Base-by-base conservation (phyloP, 1,140 invertebrate species). In the Rhizoglyphus robini region DNA sequence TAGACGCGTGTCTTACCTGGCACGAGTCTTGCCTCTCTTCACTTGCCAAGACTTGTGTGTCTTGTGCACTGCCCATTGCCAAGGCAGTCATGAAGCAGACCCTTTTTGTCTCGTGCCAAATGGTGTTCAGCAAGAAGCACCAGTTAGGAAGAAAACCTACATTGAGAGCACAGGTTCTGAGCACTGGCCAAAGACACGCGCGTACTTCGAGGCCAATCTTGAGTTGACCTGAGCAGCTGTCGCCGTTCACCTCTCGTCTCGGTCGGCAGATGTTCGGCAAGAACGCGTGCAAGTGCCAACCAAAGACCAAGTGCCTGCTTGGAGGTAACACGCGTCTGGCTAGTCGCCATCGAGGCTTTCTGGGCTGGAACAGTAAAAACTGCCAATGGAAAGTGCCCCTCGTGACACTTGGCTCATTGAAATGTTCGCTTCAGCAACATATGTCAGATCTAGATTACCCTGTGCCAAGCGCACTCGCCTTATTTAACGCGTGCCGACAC, bases 401-500 rank as follows among this genome's bases (percentile, higher is more conserved):
- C 15, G 41, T 23, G 15, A 23, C 41, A n/a, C n/a, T n/a, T n/a
- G n/a, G n/a, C n/a, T n/a, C n/a, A n/a, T n/a, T n/a, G n/a, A n/a
- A n/a, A n/a, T n/a, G n/a, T n/a, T n/a, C n/a, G n/a, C n/a, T n/a
- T n/a, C n/a, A n/a, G n/a, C n/a, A n/a, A n/a, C n/a, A n/a, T n/a
- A n/a, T n/a, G n/a, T n/a, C n/a, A n/a, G n/a, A n/a, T n/a, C n/a
- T n/a, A n/a, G n/a, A n/a, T n/a, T n/a, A n/a, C n/a, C n/a, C n/a
- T n/a, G n/a, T n/a, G n/a, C n/a, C n/a, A n/a, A n/a, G n/a, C n/a
- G n/a, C n/a, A n/a, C n/a, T n/a, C n/a, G n/a, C n/a, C n/a, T n/a
- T n/a, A n/a, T n/a, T n/a, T n/a, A n/a, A n/a, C 51, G 31, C 51
- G 51, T 54, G 51, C 51, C 51, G 23, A 54, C 51, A 23, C 51